Percentiles rank a stretch among this genome's conserved stretches.
These are phyloP conservation scores for Hirudinaria manillensis DNA, from an alignment of 2,888 invertebrate genomes.

Conservation along the genomic window DNA sequence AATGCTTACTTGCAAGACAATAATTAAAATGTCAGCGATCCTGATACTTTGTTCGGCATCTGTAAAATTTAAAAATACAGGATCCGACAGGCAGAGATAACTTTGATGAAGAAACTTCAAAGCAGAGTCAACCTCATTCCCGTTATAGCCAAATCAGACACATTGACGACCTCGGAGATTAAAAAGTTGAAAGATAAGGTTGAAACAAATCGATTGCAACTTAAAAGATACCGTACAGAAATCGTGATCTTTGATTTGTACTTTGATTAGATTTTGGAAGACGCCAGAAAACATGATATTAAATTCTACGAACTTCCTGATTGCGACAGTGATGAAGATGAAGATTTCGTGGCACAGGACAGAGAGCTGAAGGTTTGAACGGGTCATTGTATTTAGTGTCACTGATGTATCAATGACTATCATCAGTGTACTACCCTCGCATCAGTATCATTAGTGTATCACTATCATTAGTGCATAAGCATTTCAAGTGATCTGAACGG, in stretches of 20 bases:
- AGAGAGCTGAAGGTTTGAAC: conserved; percentile 75
- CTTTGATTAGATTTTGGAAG: conserved; percentile 30
- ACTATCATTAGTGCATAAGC: no score
- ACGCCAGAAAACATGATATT: conserved; percentile 64
- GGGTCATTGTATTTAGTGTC: background rate
- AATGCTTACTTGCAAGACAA: no score
- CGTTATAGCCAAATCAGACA: conserved; percentile 54
- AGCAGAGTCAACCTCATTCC: conserved; percentile 55
- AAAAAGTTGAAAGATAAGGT: conserved; percentile 55
- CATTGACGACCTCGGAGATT: conserved; percentile 51
- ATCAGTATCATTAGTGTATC: no score
- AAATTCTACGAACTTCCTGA: conserved; percentile 91
- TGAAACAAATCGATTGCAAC: conserved; percentile 30
- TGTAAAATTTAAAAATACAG: conserved; percentile 56
- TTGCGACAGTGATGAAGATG: conserved; percentile 88
- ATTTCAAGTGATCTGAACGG: no score
- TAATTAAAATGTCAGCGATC: no score
- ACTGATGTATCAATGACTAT: background rate
- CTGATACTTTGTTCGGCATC: no score
- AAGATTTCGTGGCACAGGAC: conserved; percentile 86
- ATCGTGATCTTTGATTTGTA: background rate
- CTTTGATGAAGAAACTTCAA: conserved; percentile 52
- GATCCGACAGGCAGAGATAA: conserved; percentile 52
- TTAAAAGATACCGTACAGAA: background rate
- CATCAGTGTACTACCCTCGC: background rate